Percentiles rank a stretch among this genome's conserved stretches.
phyloP scores from a whole-genome alignment of 2,797 vertebrate genomes.

The Apogon hyalosoma region DNA sequence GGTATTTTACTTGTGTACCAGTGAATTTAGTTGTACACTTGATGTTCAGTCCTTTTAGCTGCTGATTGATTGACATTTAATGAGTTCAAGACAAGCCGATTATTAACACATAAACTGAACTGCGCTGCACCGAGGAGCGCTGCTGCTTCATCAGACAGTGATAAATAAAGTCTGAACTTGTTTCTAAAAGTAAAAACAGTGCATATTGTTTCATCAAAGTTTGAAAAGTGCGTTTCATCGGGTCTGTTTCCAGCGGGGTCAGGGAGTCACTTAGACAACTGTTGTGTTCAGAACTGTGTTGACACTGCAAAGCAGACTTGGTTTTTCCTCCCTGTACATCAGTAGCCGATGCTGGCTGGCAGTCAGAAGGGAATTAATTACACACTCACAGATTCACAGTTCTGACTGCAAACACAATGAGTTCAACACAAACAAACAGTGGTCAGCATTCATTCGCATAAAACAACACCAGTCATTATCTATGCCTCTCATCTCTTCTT shows the following conservation, averaged over 20 bases:
- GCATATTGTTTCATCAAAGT: constrained; percentile 7
- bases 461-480: constrained; percentile 75
- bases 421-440: constrained; percentile 73
- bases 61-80: not conserved
- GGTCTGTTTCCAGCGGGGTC: constrained; percentile 25
- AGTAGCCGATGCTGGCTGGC: constrained; percentile 36
- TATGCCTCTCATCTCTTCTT: constrained; percentile 65
- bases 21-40: too few species aligned
- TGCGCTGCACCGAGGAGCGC: not conserved
- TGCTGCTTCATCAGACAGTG: not conserved
- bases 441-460: constrained; percentile 79
- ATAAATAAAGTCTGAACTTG: not conserved
- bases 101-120: not conserved
- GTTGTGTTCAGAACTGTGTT: constrained; percentile 12
- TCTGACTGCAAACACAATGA: constrained; percentile 73
- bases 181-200: constrained; percentile 2
- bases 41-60: too few species aligned
- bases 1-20: too few species aligned
- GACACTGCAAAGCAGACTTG: constrained; percentile 32
- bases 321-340: constrained; percentile 34
- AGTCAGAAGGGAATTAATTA: constrained; percentile 74
- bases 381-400: constrained; percentile 60
- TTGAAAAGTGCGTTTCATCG: constrained; percentile 8
- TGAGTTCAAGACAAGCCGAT: not conserved
- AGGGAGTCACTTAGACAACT: constrained; percentile 34